Base-by-base conservation (phyloP, 2,888 invertebrate species). In the Plagodis pulveraria region DNA sequence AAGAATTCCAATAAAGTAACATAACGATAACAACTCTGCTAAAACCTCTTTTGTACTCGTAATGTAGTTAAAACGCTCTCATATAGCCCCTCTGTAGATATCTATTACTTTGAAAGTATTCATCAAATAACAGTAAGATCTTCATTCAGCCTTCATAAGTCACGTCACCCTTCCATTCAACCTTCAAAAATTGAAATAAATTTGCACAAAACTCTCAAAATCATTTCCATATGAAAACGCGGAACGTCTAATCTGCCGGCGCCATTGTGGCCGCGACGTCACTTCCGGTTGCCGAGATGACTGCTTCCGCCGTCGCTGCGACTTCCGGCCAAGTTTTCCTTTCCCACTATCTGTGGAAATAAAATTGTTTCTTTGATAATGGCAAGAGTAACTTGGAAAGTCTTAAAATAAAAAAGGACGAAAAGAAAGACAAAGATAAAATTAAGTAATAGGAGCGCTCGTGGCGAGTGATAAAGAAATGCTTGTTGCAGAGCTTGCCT, bases 191-290 rank as follows among this genome's bases (percentile, higher is more conserved):
- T 63, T 63, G 62, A 61, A 66, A 64, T 58, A 61, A 58, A 50
- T 56, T 50, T 52, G 10, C 43, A 35, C 56, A 60, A 60, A 62
- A 63, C 58, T 63, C 51, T 44, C n/a, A 46, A 46, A 35, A 62
- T 65, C 60, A 71, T 71, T 71, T 70, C 63, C 67, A 71, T 71
- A 66, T 63, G 66, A 70, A 70, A 71, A 66, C 63, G 62, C 44
- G 42, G 61, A 50, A 50, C 56, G 51, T 64, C 61, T 69, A 66
- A 68, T 63, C 66, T 65, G 56, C 62, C 66, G 83, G 75, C 85
- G 84, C 81, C 84, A 71, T 69, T 69, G 74, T 77, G 80, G 72
- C 77, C 73, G 58, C 72, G 67, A 74, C 76, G 77, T 83, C 80
- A 80, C 79, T 72, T 79, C 84, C 81, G 77, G 72, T 67, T 65